Evolutionary conservation across 2,888 invertebrate genomes (phyloP), one percentile per base, ranked within the genome.

Genomic region (Neuroscelio doddi): DNA sequence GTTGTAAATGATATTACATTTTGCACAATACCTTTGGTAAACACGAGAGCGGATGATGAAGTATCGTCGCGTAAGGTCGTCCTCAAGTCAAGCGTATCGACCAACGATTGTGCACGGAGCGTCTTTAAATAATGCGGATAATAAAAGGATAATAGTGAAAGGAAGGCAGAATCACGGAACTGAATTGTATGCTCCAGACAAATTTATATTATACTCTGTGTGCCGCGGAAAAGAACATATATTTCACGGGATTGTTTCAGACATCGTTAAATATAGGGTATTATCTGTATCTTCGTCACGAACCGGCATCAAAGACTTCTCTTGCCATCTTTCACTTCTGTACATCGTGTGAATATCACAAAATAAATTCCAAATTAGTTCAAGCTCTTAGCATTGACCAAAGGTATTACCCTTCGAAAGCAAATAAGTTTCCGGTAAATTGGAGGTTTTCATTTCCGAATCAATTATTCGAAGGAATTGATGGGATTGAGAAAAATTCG

Each of bases 81-180:
- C 77, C 75, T 77, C 79, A 78, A 79, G 76, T 79, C 75, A 76
- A 78, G 75, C 74, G 78, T 64, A 74, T 77, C 78, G 74, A 69
- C 74, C 72, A 68, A 64, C 72, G 71, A 72, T 75, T 64, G 51
- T 68, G 68, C 62, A 67, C 71, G 70, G 69, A 78, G 75, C 77
- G 71, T 73, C 74, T 77, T 76, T 78, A 77, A 80, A 80, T 81
- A 80, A 79, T 76, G 73, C 73, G 71, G 76, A 77, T 80, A 77
- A 78, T 80, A 79, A 81, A 80, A 80, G 78, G 78, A 81, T 80
- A 80, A 81, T 79, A 74, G 78, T 75, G 71, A 76, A 74, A 75
- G 72, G 61, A 72, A 67, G 51, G 69, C 53, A 64, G 45, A 64
- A 68, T 69, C 70, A 67, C 69, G 70, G 62, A 70, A 69, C 61